Conservation (phyloP, 35 echinoderm and acorn worm species). For the Lytechinus variegatus region DNA sequence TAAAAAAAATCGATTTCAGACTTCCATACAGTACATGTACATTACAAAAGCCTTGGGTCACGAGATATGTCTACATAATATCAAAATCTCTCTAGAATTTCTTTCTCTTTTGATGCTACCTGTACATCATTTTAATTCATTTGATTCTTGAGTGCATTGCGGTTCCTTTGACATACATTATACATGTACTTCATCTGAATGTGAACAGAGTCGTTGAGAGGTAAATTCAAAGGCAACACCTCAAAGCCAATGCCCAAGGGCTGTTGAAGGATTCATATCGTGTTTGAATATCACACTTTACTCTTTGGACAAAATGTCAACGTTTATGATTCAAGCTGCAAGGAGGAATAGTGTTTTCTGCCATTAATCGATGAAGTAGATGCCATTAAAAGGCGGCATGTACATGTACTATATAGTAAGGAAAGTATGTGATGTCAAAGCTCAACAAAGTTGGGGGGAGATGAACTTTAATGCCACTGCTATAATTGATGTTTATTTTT, state of each 20-base stretch:
- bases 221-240: neutral
- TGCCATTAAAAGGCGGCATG: neutral
- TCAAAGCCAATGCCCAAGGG: neutral
- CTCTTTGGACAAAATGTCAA: neutral
- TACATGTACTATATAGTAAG: neutral
- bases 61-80: no score
- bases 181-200: no score
- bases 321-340: neutral
- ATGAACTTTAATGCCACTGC: no score
- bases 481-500: no score
- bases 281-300: slow-evolving; percentile 13
- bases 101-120: no score
- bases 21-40: no score
- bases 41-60: neutral
- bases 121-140: no score
- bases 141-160: no score
- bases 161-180: no score
- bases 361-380: neutral
- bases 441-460: no score
- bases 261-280: neutral
- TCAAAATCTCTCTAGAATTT: no score
- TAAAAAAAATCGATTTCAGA: no score
- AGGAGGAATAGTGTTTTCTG: neutral
- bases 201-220: neutral
- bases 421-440: neutral